A percentile compares a stretch with the other conserved stretches of the same genome.
Conservation (phyloP, 2,113 vertebrate species). For the Hystrix cristata region DNA sequence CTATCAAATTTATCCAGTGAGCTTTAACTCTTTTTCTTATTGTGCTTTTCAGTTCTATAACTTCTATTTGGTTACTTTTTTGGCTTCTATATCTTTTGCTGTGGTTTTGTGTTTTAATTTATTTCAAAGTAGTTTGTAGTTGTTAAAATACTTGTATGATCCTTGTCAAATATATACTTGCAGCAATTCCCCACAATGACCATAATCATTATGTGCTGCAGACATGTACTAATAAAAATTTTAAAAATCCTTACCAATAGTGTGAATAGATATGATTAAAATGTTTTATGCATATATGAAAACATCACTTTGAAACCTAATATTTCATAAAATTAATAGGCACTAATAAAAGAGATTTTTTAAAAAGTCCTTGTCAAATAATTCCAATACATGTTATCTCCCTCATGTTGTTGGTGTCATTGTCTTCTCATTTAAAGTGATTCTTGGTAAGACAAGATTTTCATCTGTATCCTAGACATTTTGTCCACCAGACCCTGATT, state of each 20-base stretch:
- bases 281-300: not conserved
- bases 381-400: not conserved
- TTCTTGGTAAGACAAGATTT: not conserved
- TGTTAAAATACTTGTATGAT: not conserved
- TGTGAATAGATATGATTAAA: not conserved
- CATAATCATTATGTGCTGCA: not conserved
- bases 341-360: not conserved
- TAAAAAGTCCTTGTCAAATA: not conserved
- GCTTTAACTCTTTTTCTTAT: not conserved
- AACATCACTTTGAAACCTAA: not conserved
- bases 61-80: constrained; percentile 20
- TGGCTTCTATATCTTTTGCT: constrained; percentile 4
- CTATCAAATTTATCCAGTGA: not conserved
- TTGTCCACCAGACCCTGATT: not conserved
- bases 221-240: not conserved
- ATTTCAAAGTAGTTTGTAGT: not conserved
- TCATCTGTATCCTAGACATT: not conserved
- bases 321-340: not conserved
- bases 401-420: not conserved
- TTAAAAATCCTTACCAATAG: not conserved
- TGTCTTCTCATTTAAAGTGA: not conserved
- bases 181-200: not conserved
- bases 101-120: not conserved
- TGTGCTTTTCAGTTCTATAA: not conserved
- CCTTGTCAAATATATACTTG: not conserved